phyloP scores from a whole-genome alignment of 2,888 invertebrate species.

The Microctonus brassicae region DNA sequence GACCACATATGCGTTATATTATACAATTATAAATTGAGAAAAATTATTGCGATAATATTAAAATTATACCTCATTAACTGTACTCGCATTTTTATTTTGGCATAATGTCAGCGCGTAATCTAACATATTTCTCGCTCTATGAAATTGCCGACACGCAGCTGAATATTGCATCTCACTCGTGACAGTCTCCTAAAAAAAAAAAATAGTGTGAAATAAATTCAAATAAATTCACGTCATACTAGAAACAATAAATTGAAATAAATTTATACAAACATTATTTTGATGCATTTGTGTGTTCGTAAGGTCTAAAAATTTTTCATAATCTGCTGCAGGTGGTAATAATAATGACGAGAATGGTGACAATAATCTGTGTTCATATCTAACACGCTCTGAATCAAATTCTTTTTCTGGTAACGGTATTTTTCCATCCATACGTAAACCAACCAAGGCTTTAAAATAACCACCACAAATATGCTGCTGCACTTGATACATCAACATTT shows the following conservation, averaged over 20 bases:
- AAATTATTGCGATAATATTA: not conserved
- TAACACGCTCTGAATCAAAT: slow-evolving; percentile 93
- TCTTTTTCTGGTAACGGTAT: slow-evolving; percentile 86
- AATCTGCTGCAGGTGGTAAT: slow-evolving; percentile 92
- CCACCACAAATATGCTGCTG: slow-evolving; percentile 95
- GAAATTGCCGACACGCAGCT: slow-evolving; percentile 91
- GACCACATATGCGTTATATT: not conserved
- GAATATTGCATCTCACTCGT: slow-evolving; percentile 74
- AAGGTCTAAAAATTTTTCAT: slow-evolving; percentile 89
- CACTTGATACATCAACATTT: slow-evolving; percentile 91
- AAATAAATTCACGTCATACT: too few species aligned
- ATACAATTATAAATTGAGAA: slow-evolving; percentile 72
- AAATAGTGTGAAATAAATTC: not conserved
- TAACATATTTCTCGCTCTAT: slow-evolving; percentile 87
- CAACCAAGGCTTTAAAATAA: slow-evolving; percentile 88
- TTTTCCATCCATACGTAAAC: slow-evolving; percentile 89
- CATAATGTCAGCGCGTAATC: slow-evolving; percentile 87
- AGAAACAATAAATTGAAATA: not conserved
- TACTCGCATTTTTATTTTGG: slow-evolving; percentile 71
- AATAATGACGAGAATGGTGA: slow-evolving; percentile 85
- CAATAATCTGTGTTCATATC: slow-evolving; percentile 94
- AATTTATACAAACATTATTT: slow-evolving; percentile 58
- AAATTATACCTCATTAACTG: slow-evolving; percentile 63
- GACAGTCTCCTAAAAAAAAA: slow-evolving; percentile 55
- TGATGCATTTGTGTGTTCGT: slow-evolving; percentile 71